phyloP scores from a whole-genome alignment of 2,888 invertebrate genomes.

The Cordylochernes scorpioides region DNA sequence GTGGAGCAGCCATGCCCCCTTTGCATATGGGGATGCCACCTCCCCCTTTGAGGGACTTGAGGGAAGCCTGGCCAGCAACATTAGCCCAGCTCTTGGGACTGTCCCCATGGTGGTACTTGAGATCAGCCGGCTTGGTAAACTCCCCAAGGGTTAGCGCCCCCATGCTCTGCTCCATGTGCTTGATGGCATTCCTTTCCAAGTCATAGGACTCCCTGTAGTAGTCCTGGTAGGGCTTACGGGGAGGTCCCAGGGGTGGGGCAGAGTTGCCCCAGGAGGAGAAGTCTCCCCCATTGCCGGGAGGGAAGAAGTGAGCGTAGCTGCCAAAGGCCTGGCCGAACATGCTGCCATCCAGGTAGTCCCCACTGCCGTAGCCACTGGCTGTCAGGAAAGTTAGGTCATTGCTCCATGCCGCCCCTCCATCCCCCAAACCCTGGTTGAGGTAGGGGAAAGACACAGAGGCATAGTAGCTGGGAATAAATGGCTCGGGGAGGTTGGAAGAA shows the following conservation, averaged over 20 bases:
- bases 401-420: conserved; percentile 60
- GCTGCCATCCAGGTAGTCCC: conserved; percentile 48
- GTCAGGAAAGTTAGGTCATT: conserved; percentile 60
- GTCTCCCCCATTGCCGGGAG: conserved; percentile 32
- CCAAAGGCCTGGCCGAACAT: conserved; percentile 31
- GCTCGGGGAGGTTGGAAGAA: too few relatives aligned
- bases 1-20: too few relatives aligned
- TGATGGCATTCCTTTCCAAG: conserved; percentile 25
- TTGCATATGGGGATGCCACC: too few relatives aligned
- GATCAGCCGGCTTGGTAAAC: too few relatives aligned
- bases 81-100: too few relatives aligned
- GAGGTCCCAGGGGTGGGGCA: conserved; percentile 16
- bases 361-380: conserved; percentile 60
- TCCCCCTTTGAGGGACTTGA: too few relatives aligned
- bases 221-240: conserved; percentile 37
- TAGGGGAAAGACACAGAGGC: conserved; percentile 48
- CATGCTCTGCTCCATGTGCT: conserved; percentile 54
- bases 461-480: conserved; percentile 30
- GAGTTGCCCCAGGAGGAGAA: conserved; percentile 50
- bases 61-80: too few relatives aligned
- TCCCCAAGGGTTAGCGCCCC: conserved; percentile 39
- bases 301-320: conserved; percentile 32
- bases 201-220: conserved; percentile 27
- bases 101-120: too few relatives aligned
- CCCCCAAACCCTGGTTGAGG: conserved; percentile 72